Evolutionary conservation across 2,888 invertebrate species (phyloP).

Genomic region (Norana najaformis): DNA sequence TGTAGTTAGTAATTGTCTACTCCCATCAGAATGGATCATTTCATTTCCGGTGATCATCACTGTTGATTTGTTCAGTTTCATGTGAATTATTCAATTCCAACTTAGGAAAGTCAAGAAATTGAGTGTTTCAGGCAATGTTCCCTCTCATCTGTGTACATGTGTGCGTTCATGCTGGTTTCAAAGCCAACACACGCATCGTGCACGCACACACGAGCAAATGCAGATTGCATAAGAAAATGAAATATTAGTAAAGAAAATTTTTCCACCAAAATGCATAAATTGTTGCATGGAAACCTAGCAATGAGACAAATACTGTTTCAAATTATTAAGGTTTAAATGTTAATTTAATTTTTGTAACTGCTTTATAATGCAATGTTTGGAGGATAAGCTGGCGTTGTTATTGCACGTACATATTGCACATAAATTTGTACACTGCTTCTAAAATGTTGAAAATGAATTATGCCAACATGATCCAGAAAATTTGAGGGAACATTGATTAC

Average conservation of each 20-base stretch:
- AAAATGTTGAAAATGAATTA: neutral
- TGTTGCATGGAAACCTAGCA: neutral
- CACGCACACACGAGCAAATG: neutral
- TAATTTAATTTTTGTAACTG: neutral
- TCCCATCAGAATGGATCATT: neutral
- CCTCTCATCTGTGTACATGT: neutral
- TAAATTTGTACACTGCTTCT: neutral
- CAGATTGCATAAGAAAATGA: neutral
- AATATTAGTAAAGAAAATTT: neutral
- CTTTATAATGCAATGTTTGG: neutral
- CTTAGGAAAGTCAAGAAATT: neutral
- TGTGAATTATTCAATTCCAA: neutral
- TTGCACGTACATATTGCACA: neutral
- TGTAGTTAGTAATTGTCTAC: neutral
- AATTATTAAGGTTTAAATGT: neutral
- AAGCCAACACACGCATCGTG: neutral
- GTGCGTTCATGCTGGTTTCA: neutral
- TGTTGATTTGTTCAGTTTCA: neutral
- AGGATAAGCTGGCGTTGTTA: neutral
- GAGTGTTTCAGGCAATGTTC: neutral
- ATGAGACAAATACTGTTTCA: neutral
- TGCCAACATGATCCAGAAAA: no score
- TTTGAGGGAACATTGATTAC: no score
- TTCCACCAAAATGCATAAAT: neutral
- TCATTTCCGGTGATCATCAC: constrained; percentile 16